Evolutionary conservation across 2,113 vertebrate genomes (phyloP).

Genomic region (Neotragus moschatus): DNA sequence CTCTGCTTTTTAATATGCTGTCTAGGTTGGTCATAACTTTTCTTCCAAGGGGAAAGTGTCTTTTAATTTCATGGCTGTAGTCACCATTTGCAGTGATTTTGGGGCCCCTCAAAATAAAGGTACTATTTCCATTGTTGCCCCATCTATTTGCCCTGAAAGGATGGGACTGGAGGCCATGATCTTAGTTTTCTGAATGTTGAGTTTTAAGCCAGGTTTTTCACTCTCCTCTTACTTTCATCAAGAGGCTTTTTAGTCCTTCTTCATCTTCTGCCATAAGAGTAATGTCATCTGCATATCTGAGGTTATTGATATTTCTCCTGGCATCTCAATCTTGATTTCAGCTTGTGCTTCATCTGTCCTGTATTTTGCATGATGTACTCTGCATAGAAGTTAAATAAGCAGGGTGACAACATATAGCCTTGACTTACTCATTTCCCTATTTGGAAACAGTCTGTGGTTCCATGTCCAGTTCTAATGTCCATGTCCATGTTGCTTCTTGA

Average conservation of each 20-base stretch:
- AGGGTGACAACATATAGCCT: neutral
- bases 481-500: neutral
- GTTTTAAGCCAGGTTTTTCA: neutral
- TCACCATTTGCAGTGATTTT: neutral
- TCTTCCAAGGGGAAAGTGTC: neutral
- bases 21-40: neutral
- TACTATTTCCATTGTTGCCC: neutral
- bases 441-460: neutral
- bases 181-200: neutral
- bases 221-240: neutral
- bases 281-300: neutral
- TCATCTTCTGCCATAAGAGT: neutral
- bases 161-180: neutral
- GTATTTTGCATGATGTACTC: neutral
- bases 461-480: neutral
- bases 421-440: rapidly evolving
- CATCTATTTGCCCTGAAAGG: neutral
- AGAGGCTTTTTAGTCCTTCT: neutral
- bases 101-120: neutral
- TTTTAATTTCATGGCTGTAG: neutral
- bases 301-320: neutral
- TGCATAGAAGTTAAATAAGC: neutral
- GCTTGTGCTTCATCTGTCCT: neutral
- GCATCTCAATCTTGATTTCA: neutral
- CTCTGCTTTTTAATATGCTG: neutral